Evolutionary conservation across 92 coral and sea anemone genomes (phyloP).

Genomic region (Epizoanthus scotinus): DNA sequence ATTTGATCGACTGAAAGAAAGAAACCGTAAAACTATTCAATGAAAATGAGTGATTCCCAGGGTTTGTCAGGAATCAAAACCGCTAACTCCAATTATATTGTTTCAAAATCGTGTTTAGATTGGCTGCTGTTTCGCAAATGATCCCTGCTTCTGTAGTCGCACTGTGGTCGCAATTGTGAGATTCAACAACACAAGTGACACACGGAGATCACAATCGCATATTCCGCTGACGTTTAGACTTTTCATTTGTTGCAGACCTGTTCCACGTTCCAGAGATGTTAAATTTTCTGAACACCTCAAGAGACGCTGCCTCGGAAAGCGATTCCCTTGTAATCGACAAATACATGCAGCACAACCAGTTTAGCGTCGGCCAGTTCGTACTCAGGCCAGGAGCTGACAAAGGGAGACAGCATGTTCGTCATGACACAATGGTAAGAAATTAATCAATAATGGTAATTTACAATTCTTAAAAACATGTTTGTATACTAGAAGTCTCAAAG

Average conservation of each 20-base stretch:
- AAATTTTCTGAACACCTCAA: constrained; percentile 66
- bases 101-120: no score
- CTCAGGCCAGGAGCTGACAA: constrained; percentile 89
- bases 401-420: constrained; percentile 83
- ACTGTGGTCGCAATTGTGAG: no score
- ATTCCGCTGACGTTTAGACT: not conserved
- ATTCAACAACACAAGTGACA: no score
- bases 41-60: no score
- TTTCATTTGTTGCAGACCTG: constrained; percentile 32
- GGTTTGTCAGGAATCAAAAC: no score
- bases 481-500: no score
- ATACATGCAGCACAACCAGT: constrained; percentile 75
- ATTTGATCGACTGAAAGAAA: no score
- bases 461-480: no score
- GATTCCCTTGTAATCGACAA: constrained; percentile 83
- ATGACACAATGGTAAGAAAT: constrained; percentile 85
- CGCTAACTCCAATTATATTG: no score
- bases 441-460: not conserved
- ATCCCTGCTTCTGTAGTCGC: no score
- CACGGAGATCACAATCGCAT: not conserved
- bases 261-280: constrained; percentile 77
- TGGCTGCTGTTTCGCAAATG: no score
- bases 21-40: no score
- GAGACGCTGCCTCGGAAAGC: constrained; percentile 52
- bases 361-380: constrained; percentile 85